A percentile compares a stretch with the other conserved stretches of the same genome.
phyloP scores from a whole-genome alignment of 2,113 vertebrate species.

The Ammospiza nelsoni region DNA sequence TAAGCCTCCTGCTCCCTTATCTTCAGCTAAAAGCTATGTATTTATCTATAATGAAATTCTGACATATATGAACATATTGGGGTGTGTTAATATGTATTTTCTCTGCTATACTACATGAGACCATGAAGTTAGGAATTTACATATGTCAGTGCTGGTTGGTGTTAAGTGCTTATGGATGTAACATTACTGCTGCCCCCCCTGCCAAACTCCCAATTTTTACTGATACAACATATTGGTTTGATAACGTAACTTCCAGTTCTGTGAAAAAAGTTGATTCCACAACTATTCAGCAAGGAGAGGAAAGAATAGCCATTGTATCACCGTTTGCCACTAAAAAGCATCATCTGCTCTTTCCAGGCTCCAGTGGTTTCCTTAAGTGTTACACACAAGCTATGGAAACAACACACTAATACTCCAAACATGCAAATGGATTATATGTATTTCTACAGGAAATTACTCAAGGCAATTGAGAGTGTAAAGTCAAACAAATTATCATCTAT shows the following conservation, averaged over 20 bases:
- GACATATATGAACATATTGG: neutral
- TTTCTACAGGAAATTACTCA: slow-evolving; percentile 64
- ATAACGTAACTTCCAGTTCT: slow-evolving; percentile 8
- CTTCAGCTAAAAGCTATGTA: neutral
- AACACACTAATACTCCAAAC: slow-evolving; percentile 39
- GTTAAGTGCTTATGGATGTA: neutral
- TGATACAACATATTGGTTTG: neutral
- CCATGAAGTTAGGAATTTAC: neutral
- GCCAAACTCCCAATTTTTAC: neutral
- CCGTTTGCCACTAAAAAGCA: neutral
- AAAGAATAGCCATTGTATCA: neutral
- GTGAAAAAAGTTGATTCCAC: neutral
- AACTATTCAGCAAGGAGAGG: neutral
- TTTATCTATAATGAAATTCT: neutral
- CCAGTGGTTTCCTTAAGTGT: slow-evolving; percentile 41
- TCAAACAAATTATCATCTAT: slow-evolving; percentile 70
- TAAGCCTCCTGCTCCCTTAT: neutral
- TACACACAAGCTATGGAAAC: slow-evolving; percentile 49
- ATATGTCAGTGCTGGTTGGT: neutral
- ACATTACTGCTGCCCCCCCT: neutral
- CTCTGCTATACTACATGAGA: neutral
- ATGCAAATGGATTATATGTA: slow-evolving; percentile 55
- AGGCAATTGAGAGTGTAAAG: slow-evolving; percentile 69
- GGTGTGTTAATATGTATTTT: neutral
- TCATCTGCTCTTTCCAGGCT: slow-evolving; percentile 4